These are phyloP conservation scores for Araneus ventricosus DNA, from an alignment of 1,140 invertebrate species.

Conservation along the genomic window DNA sequence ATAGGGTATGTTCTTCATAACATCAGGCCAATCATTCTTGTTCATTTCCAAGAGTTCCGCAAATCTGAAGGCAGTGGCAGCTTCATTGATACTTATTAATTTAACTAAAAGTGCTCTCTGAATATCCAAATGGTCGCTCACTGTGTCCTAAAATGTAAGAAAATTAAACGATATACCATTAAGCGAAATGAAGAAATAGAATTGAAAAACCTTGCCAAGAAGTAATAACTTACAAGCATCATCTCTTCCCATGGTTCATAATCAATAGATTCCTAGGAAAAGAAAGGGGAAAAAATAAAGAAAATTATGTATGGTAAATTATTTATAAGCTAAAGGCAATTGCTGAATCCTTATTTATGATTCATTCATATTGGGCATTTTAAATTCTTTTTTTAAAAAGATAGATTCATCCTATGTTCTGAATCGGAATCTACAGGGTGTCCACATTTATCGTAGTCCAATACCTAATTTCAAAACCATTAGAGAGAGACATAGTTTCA, in stretches of 20 bases:
- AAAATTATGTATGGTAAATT: not conserved
- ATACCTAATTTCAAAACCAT: too few species aligned
- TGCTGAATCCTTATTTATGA: not conserved
- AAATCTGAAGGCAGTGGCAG: slow-evolving; percentile 8
- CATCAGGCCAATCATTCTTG: slow-evolving; percentile 33
- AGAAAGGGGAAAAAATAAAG: not conserved
- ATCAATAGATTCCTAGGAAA: not conserved
- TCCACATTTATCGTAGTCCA: too few species aligned
- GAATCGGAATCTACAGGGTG: too few species aligned
- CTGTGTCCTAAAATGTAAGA: not conserved
- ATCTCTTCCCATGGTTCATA: slow-evolving; percentile 3
- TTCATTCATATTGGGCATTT: too few species aligned
- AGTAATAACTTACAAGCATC: slow-evolving; percentile 31
- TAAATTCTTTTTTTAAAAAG: too few species aligned
- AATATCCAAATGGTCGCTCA: slow-evolving; percentile 11
- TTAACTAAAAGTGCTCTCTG: slow-evolving; percentile 45
- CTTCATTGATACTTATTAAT: slow-evolving; percentile 24
- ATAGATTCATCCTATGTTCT: too few species aligned
- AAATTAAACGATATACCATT: not conserved
- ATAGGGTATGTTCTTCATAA: not conserved
- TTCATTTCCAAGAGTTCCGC: slow-evolving; percentile 1
- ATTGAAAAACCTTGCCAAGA: not conserved
- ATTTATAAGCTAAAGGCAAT: not conserved
- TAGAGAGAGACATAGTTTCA: too few species aligned
- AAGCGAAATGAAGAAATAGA: not conserved